These are phyloP conservation scores for Sapajus apella DNA, from an alignment of 2,113 vertebrate species.

Conservation along the genomic window DNA sequence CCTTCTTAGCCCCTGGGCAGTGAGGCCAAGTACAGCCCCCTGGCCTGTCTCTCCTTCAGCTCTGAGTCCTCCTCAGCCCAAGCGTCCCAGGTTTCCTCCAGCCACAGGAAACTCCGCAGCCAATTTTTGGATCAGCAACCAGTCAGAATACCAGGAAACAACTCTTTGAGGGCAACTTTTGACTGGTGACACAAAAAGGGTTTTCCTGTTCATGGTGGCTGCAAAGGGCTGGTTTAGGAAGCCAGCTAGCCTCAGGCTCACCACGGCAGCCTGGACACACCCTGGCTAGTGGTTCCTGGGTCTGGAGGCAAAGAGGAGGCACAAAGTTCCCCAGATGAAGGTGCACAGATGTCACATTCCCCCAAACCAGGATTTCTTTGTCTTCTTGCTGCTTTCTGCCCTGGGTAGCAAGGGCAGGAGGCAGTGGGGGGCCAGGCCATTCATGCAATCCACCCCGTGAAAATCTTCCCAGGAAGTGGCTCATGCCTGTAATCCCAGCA, in stretches of 20 bases:
- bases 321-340: constrained; percentile 25
- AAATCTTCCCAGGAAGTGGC: background rate
- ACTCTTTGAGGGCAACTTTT: constrained; percentile 56
- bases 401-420: background rate
- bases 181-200: constrained; percentile 56
- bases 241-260: constrained; percentile 45
- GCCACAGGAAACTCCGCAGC: constrained; percentile 50
- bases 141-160: constrained; percentile 47
- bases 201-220: constrained; percentile 56
- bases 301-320: constrained; percentile 52
- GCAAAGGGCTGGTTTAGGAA: background rate
- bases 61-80: background rate
- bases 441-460: constrained; percentile 17
- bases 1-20: background rate
- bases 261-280: constrained; percentile 51
- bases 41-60: background rate
- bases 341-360: background rate
- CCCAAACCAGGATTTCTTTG: background rate
- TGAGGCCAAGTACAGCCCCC: background rate
- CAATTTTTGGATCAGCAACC: constrained; percentile 48
- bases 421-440: background rate
- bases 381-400: background rate
- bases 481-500: no score
- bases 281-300: constrained; percentile 42
- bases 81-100: background rate